Base-by-base conservation (phyloP, 1,140 invertebrate genomes). In the Berghia stephanieae region DNA sequence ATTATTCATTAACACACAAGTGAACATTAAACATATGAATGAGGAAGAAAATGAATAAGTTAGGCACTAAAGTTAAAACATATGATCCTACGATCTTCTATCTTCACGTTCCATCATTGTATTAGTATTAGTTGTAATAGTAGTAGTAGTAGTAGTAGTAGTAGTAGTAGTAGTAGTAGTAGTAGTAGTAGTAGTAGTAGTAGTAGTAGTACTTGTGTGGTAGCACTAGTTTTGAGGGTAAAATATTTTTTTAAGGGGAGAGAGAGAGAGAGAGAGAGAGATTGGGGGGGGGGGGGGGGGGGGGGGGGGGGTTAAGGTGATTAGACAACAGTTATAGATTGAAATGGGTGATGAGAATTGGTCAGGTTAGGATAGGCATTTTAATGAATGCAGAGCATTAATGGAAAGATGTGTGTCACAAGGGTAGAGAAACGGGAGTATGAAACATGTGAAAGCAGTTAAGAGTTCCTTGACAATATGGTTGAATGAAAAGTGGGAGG, bases 91-190 rank as follows among this genome's bases (percentile, higher is more conserved):
- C n/a, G n/a, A n/a, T n/a, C n/a, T n/a, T n/a, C n/a, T n/a, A n/a
- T n/a, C n/a, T n/a, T n/a, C n/a, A n/a, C n/a, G n/a, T n/a, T n/a
- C n/a, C n/a, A n/a, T n/a, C n/a, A n/a, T n/a, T n/a, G n/a, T n/a
- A n/a, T n/a, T n/a, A n/a, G n/a, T n/a, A n/a, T n/a, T n/a, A n/a
- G n/a, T n/a, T n/a, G n/a, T n/a, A n/a, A n/a, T 52, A 52, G 46
- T 52, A 52, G 46, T 52, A 52, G 46, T 52, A 52, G 46, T 52
- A 52, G 46, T 52, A 52, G 46, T 52, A 52, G 46, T 52, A 52
- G 46, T 52, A 52, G 46, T 52, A 52, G 46, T 52, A 52, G 46
- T 52, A 52, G 46, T 52, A 52, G 46, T 52, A 52, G 46, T 52
- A 52, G 46, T 52, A 52, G 46, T 52, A 52, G 46, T 52, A 52